phyloP scores from a whole-genome alignment of 2,113 vertebrate species.

The Physeter macrocephalus region DNA sequence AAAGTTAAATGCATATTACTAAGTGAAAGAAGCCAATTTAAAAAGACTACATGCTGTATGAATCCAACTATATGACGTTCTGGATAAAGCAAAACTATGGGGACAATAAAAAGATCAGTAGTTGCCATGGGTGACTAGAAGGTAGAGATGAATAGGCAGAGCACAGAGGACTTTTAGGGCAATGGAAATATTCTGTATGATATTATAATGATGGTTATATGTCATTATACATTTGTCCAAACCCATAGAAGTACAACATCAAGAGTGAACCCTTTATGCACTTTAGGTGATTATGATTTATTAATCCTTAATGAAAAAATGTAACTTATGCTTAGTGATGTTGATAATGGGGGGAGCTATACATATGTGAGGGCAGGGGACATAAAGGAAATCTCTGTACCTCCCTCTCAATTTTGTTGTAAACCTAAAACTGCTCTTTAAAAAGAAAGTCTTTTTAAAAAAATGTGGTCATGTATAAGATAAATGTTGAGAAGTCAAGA shows the following conservation, averaged over 20 bases:
- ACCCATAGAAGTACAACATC: background rate
- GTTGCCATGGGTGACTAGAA: background rate
- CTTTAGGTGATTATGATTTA: background rate
- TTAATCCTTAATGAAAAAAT: background rate
- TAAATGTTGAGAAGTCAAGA: background rate
- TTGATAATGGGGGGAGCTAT: background rate
- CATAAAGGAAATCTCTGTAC: background rate
- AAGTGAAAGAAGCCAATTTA: background rate
- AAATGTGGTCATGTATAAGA: background rate
- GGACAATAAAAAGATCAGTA: background rate
- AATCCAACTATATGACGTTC: background rate
- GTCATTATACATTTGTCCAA: background rate
- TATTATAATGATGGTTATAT: background rate
- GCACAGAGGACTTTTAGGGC: background rate
- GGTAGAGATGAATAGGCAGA: background rate
- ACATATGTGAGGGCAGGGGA: background rate
- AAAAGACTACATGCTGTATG: background rate
- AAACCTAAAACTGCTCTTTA: background rate
- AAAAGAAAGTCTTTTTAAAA: background rate
- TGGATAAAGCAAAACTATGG: background rate
- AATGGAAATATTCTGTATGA: background rate
- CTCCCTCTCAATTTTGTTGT: background rate
- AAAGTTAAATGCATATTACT: background rate
- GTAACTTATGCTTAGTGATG: background rate
- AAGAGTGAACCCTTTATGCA: background rate